A percentile compares a stretch with the other conserved stretches of the same genome.
phyloP scores from a whole-genome alignment of 2,888 invertebrate species.

The Sphinx pinastri region DNA sequence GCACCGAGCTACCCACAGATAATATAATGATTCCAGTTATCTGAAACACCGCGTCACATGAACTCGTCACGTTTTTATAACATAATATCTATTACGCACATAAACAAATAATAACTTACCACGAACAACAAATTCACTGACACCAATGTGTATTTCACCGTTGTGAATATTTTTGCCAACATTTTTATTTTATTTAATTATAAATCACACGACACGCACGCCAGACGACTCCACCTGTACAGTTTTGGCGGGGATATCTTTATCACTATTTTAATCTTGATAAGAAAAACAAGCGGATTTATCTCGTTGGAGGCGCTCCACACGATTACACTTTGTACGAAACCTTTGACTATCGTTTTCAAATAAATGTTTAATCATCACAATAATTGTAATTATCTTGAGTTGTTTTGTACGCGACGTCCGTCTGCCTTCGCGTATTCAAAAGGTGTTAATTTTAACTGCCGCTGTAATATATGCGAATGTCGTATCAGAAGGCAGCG shows the following conservation, averaged over 20 bases:
- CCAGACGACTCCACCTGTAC: constrained; percentile 54
- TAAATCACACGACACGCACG: constrained; percentile 36
- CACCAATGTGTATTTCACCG: constrained; percentile 74
- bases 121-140: constrained; percentile 72
- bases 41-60: constrained; percentile 77
- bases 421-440: constrained; percentile 8
- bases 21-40: constrained; percentile 91
- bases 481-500: constrained; percentile 21
- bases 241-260: constrained; percentile 69
- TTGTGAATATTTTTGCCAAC: constrained; percentile 75
- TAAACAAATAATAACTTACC: constrained; percentile 61
- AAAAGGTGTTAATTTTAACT: constrained; percentile 23
- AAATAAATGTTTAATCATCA: constrained; percentile 10
- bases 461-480: constrained; percentile 4
- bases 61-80: constrained; percentile 28
- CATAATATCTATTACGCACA: neutral
- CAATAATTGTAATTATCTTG: constrained; percentile 1
- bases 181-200: constrained; percentile 56
- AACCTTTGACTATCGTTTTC: constrained; percentile 15
- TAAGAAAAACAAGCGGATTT: constrained; percentile 77
- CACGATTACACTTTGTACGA: neutral
- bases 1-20: constrained; percentile 88
- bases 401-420: constrained; percentile 1
- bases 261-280: constrained; percentile 77
- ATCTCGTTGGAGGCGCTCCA: constrained; percentile 50